These are phyloP conservation scores for Anniella stebbinsi DNA, from an alignment of 2,797 vertebrate species.

Conservation along the genomic window DNA sequence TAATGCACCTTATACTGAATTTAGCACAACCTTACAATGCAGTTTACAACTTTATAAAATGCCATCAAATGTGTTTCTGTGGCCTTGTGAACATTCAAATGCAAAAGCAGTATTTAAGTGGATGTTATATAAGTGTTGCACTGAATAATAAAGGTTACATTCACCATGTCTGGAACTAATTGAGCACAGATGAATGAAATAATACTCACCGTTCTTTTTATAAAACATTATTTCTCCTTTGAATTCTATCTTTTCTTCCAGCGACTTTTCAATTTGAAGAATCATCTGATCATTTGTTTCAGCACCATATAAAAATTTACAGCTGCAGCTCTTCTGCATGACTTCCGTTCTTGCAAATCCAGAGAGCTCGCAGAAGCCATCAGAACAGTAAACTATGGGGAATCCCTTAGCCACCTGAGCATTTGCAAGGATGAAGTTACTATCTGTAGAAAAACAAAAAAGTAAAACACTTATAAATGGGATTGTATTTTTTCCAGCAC, in stretches of 20 bases:
- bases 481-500: neutral
- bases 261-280: slow-evolving; percentile 89
- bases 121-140: neutral
- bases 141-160: slow-evolving; percentile 14
- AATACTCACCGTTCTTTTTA: slow-evolving; percentile 90
- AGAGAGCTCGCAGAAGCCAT: slow-evolving; percentile 98
- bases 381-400: slow-evolving; percentile 98
- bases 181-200: slow-evolving; percentile 39
- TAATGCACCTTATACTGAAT: neutral
- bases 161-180: neutral
- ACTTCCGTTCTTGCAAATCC: slow-evolving; percentile 95
- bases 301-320: slow-evolving; percentile 93
- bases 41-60: neutral
- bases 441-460: slow-evolving; percentile 84
- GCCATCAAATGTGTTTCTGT: slow-evolving; percentile 1
- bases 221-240: slow-evolving; percentile 98
- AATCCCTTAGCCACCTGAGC: slow-evolving; percentile 96
- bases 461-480: slow-evolving; percentile 41
- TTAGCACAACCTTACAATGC: neutral
- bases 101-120: slow-evolving; percentile 10
- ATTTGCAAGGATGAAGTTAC: slow-evolving; percentile 98
- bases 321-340: slow-evolving; percentile 99
- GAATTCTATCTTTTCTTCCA: slow-evolving; percentile 95
- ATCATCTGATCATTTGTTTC: slow-evolving; percentile 94
- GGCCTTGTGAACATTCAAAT: slow-evolving; percentile 17